These are phyloP conservation scores for Pachypsylla venusta DNA, from an alignment of 1,140 invertebrate species.

Conservation along the genomic window DNA sequence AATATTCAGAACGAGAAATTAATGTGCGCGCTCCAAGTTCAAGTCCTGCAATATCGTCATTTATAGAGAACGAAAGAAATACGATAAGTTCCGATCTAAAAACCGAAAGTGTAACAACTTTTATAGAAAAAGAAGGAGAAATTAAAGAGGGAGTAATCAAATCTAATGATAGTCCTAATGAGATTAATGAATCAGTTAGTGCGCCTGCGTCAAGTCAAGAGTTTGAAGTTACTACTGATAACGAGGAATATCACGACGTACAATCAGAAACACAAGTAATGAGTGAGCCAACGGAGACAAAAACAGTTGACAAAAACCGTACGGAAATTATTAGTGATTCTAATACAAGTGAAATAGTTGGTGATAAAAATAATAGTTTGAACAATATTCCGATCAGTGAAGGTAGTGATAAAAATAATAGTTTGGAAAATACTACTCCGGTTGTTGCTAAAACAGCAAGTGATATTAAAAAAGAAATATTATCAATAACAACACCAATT, in stretches of 20 bases:
- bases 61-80: not conserved
- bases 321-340: no score
- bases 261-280: no score
- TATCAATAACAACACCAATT: constrained; percentile 8
- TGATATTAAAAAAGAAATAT: constrained; percentile 3
- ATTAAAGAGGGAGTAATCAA: no score
- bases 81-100: not conserved
- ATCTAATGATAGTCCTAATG: not conserved
- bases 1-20: not conserved
- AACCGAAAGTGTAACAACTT: not conserved
- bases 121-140: not conserved
- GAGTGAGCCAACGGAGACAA: no score
- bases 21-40: not conserved
- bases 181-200: not conserved
- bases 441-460: not conserved
- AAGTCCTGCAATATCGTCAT: not conserved
- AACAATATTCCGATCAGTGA: no score
- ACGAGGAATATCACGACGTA: not conserved
- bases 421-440: not conserved
- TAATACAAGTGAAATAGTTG: no score
- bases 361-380: no score
- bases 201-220: not conserved
- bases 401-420: no score
- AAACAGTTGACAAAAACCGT: no score
- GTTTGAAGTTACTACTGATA: not conserved